Base-by-base conservation (phyloP, 2,113 vertebrate genomes). In the Ceyx melanurus region DNA sequence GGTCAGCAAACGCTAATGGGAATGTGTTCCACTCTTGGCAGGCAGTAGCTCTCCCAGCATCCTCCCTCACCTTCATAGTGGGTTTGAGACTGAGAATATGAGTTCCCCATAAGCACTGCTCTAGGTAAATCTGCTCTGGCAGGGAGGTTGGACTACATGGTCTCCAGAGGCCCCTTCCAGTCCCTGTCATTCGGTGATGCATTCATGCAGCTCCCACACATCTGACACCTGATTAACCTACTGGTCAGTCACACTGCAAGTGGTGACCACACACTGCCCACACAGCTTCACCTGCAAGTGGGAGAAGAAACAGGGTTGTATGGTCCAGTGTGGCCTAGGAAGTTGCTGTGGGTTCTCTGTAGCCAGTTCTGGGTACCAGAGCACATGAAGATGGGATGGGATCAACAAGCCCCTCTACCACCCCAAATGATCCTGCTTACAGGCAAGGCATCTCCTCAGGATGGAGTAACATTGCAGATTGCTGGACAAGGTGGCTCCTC, bases 141-240 rank as follows among this genome's bases (percentile, higher is more conserved):
- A 51, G 50, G 25, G 13, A 25, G 13, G 23, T 51, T 51, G 50
- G 25, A 51, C 50, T 51, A 51, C 23, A 15, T 51, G 50, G 18
- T 51, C 50, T 51, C 50, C 25, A 26, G 50, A 26, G 50, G 50
- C 26, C 50, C 23, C 25, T 51, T 51, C 50, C 50, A 51, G 26
- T 26, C 50, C 50, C 50, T 51, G 50, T 51, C 50, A 51, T 51
- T 26, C 50, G 14, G 50, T 51, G 0, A 26, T 22, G 64, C 0
- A 0, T 48, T 51, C 48, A 23, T 50, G 25, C 15, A 7, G 43
- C 15, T 81, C 28, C 65, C 0, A 0, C 1, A 4, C 8, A 4
- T 40, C 58, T 0, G 0, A 37, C 20, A 12, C 12, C n/a, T 28
- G 28, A 10, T 35, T 3, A 54, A 28, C 54, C 28, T 31, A 15